These are phyloP conservation scores for Odontothrips loti DNA, from an alignment of 2,888 invertebrate species.

Conservation along the genomic window DNA sequence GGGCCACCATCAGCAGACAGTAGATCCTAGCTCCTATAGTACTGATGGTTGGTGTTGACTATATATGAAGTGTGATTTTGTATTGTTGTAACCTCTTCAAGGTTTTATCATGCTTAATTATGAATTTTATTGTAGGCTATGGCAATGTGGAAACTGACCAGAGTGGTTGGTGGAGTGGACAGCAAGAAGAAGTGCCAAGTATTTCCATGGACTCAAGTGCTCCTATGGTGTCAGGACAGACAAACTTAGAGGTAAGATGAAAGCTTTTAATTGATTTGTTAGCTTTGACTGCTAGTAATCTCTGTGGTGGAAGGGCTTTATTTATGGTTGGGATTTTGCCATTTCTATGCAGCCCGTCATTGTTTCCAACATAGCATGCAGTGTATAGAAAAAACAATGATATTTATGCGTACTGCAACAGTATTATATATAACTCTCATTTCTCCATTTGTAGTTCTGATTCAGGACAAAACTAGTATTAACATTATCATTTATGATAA, in stretches of 20 bases:
- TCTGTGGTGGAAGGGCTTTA: not conserved
- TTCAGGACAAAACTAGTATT: no score
- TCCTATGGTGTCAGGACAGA: not conserved
- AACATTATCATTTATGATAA: no score
- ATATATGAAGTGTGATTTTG: not conserved
- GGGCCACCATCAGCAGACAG: slow-evolving; percentile 34
- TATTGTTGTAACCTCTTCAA: not conserved
- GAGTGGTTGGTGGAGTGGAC: not conserved
- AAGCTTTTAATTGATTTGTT: not conserved
- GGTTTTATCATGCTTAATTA: not conserved
- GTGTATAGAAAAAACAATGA: no score
- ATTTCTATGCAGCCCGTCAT: no score
- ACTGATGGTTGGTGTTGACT: not conserved
- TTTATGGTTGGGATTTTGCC: no score
- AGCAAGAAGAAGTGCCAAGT: not conserved
- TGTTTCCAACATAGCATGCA: no score
- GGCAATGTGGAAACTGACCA: not conserved
- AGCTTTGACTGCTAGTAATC: not conserved
- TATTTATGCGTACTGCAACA: no score
- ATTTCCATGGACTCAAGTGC: not conserved
- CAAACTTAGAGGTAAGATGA: not conserved
- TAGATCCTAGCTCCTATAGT: slow-evolving; percentile 16
- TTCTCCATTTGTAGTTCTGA: no score
- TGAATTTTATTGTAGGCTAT: not conserved
- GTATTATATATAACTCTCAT: no score